Base-by-base conservation (phyloP, 2,113 vertebrate genomes). In the Ptychochromis oligacanthus region DNA sequence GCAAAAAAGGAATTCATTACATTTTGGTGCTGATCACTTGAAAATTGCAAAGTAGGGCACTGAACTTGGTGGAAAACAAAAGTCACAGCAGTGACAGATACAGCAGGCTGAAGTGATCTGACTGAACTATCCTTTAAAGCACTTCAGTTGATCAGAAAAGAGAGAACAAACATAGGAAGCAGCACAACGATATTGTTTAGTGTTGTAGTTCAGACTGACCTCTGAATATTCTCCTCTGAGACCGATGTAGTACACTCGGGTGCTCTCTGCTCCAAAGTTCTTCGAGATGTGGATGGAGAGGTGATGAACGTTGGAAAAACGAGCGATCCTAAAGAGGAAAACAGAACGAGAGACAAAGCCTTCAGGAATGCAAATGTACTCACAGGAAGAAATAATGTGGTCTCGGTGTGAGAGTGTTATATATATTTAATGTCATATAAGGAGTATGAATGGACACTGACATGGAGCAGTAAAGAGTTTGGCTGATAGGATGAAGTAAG, bases 201-300 rank as follows among this genome's bases (percentile, higher is more conserved):
- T 65, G 13, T 2, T 22, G 34, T 6, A 24, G 4, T 8, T 75
- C 22, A 11, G 58, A 77, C 96, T 87, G 81, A 99, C 98, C 97
- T 99, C 96, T 0, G 97, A 94, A 93, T 96, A 99, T 77, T 99
- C 98, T 91, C 98, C 98, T 67, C 97, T 95, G 87, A 99, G 95
- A 1, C 98, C 98, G 46, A 99, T 97, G 87, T 98, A 99, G 90
- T 97, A 97, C 13, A 99, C 96, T 84, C 97, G 96, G 0, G 97
- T 99, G 34, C 91, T 97, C 88, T 98, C 97, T 0, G 95, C 96
- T 38, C 98, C 98, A 20, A 99, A 99, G 94, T 99, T 99, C 91
- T 96, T 97, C 0, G 98, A 96, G 86, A 99, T 96, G 94, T 99
- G 97, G 88, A 99, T 97, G 83, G 98, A 98, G 75, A 99, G 97